Percentiles rank a stretch among this genome's conserved stretches.
These are phyloP conservation scores for Tenthredo notha DNA, from an alignment of 2,888 invertebrate genomes.

Conservation along the genomic window DNA sequence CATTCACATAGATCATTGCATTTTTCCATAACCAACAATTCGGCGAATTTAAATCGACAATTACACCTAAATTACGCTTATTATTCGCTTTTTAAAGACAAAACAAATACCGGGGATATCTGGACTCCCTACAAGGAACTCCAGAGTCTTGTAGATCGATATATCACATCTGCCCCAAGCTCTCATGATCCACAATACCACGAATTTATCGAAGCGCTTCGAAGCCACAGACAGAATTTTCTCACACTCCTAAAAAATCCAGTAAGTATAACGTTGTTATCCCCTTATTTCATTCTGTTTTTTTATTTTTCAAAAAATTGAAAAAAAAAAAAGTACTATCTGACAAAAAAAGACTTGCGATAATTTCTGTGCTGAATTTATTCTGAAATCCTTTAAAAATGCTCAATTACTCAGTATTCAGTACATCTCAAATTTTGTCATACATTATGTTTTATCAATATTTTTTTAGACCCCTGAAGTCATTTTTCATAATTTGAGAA, in stretches of 20 bases:
- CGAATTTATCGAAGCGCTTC: slow-evolving; percentile 87
- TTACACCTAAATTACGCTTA: background rate
- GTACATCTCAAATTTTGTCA: background rate
- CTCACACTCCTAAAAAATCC: slow-evolving; percentile 91
- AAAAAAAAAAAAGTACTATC: background rate
- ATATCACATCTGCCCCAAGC: slow-evolving; percentile 82
- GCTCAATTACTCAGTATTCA: background rate
- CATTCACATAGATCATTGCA: background rate
- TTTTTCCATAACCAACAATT: background rate
- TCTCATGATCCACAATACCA: slow-evolving; percentile 81
- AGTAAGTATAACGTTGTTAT: slow-evolving; percentile 81
- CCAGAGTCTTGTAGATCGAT: slow-evolving; percentile 85
- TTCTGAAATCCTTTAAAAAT: background rate
- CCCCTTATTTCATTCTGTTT: background rate
- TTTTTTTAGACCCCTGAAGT: background rate
- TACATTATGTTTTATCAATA: background rate
- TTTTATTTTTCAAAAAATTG: background rate
- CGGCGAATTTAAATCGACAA: background rate
- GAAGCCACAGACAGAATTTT: slow-evolving; percentile 93
- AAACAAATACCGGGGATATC: slow-evolving; percentile 84
- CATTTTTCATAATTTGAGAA: background rate
- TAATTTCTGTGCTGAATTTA: background rate
- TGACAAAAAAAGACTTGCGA: no score
- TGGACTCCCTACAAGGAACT: slow-evolving; percentile 93
- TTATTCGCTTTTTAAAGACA: slow-evolving; percentile 60